These are phyloP conservation scores for Pterocles burchelli DNA, from an alignment of 2,113 vertebrate species.

Conservation along the genomic window DNA sequence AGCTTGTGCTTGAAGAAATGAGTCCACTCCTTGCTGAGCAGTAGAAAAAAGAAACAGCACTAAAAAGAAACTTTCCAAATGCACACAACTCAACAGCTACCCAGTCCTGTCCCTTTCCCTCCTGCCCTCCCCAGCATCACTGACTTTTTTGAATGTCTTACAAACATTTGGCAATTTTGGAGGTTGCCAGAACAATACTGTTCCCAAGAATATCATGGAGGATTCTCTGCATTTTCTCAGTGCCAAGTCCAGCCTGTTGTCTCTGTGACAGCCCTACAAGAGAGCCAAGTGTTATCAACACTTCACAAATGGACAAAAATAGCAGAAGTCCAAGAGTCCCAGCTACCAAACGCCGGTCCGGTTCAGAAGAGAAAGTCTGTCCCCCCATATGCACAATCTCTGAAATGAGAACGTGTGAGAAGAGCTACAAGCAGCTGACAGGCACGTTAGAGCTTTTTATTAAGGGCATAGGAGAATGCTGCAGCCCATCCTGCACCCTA, in stretches of 20 bases:
- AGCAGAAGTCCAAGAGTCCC: background rate
- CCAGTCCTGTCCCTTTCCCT: background rate
- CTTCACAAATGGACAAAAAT: background rate
- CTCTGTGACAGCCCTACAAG: background rate
- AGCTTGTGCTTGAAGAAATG: background rate
- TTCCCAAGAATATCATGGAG: background rate
- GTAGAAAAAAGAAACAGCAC: background rate
- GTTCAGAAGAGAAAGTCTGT: background rate
- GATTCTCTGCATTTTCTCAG: background rate
- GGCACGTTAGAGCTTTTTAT: background rate
- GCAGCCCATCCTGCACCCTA: background rate
- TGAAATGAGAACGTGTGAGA: background rate
- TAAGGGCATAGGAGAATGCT: background rate
- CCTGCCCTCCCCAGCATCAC: background rate
- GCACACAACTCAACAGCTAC: background rate
- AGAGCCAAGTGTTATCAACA: background rate
- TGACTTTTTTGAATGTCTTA: background rate
- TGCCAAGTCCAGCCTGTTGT: background rate
- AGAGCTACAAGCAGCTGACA: background rate
- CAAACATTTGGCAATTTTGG: background rate
- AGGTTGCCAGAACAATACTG: background rate
- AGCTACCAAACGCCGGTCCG: background rate
- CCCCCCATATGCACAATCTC: background rate
- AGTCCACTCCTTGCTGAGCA: background rate
- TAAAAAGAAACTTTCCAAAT: background rate